Conservation (phyloP, 1,140 invertebrate genomes). For the Leptinotarsa lineolata region DNA sequence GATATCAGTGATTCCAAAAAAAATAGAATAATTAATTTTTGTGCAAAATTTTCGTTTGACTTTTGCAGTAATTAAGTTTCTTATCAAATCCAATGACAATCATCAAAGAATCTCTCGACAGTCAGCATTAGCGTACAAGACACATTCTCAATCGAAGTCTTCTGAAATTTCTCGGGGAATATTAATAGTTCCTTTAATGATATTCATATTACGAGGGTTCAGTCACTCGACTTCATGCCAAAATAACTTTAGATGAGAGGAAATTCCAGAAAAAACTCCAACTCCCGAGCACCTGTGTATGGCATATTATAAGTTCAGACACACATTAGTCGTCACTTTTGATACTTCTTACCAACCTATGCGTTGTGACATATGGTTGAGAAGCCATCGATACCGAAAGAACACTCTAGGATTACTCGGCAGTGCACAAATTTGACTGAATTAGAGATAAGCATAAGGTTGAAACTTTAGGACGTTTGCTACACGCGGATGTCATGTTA, state of each 20-base stretch:
- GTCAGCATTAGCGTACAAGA: background rate
- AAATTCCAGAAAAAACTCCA: slow-evolving; percentile 20
- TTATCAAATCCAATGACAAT: background rate
- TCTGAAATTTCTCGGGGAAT: background rate
- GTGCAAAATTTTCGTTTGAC: too few relatives aligned
- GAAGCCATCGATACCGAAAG: background rate
- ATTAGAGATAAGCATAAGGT: background rate
- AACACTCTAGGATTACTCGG: background rate
- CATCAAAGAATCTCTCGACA: background rate
- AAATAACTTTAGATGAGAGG: slow-evolving; percentile 16
- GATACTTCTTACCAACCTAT: slow-evolving; percentile 15
- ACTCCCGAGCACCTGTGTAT: slow-evolving; percentile 16
- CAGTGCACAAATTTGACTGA: background rate
- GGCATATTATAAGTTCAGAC: slow-evolving; percentile 15
- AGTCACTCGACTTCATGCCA: slow-evolving; percentile 1
- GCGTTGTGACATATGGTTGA: slow-evolving; percentile 4
- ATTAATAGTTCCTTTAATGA: slow-evolving; percentile 14
- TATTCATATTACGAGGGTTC: slow-evolving; percentile 17
- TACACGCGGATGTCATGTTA: background rate
- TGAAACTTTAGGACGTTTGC: background rate
- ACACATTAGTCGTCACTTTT: slow-evolving; percentile 17
- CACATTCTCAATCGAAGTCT: slow-evolving; percentile 7
- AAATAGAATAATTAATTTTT: too few relatives aligned
- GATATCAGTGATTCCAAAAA: too few relatives aligned
- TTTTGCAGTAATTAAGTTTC: too few relatives aligned